phyloP scores from a whole-genome alignment of 64 coral and sea anemone species.

The Porites australiensis region DNA sequence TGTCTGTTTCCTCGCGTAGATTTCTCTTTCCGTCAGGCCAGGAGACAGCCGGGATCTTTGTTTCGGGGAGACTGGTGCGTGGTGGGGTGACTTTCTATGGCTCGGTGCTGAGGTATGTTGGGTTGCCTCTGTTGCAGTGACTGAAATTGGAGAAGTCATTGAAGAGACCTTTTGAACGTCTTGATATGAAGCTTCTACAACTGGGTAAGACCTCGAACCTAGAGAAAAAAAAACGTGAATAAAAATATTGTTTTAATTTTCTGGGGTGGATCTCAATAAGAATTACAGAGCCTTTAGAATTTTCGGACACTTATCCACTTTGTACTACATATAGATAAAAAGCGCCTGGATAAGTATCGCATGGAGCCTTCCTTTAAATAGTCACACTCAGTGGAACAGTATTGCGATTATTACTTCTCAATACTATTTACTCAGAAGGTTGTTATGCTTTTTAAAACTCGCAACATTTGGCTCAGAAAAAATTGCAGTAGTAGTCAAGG shows the following conservation, averaged over 20 bases:
- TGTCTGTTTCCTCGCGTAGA: background rate
- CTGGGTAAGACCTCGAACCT: conserved; percentile 30
- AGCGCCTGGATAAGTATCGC: too few species aligned
- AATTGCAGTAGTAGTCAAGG: too few species aligned
- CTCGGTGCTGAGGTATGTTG: background rate
- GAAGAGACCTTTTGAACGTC: conserved; percentile 7
- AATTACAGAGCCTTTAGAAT: too few species aligned
- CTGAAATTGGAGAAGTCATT: background rate
- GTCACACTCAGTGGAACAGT: too few species aligned
- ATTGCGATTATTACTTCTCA: too few species aligned
- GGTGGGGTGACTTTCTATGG: conserved; percentile 2
- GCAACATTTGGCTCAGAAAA: too few species aligned
- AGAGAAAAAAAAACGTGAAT: background rate
- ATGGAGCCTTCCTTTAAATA: too few species aligned
- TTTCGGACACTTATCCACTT: too few species aligned
- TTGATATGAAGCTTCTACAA: background rate
- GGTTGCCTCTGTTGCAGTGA: background rate
- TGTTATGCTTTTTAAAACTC: too few species aligned
- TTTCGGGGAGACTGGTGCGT: background rate
- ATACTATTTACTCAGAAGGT: too few species aligned
- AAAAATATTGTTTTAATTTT: background rate
- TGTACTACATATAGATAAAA: too few species aligned
- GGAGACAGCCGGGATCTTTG: background rate
- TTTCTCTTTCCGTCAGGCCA: background rate
- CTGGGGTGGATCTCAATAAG: background rate